phyloP scores from a whole-genome alignment of 2,888 invertebrate species.

The Ectemnius continuus region DNA sequence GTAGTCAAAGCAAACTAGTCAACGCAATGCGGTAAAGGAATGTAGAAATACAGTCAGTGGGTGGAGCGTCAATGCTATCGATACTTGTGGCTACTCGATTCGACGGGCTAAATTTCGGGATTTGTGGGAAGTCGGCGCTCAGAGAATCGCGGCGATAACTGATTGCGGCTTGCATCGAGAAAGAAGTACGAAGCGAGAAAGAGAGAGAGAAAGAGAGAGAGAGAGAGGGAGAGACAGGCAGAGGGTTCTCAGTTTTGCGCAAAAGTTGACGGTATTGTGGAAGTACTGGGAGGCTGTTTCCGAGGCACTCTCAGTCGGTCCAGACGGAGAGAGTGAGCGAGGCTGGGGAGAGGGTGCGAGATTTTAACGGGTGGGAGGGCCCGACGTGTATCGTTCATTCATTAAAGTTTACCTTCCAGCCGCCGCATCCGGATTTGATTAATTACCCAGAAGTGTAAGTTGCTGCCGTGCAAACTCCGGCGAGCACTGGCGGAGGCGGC shows the following conservation, averaged over 20 bases:
- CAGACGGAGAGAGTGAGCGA: conserved; percentile 41
- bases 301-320: conserved; percentile 33
- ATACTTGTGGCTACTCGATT: background rate
- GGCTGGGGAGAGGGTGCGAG: conserved; percentile 50
- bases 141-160: conserved; percentile 60
- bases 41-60: too few relatives aligned
- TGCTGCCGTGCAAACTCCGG: conserved; percentile 44
- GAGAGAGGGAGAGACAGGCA: background rate
- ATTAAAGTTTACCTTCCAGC: conserved; percentile 58
- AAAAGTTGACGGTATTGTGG: conserved; percentile 39
- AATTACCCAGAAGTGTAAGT: conserved; percentile 59
- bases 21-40: too few relatives aligned
- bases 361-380: conserved; percentile 43
- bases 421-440: conserved; percentile 58
- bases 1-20: too few relatives aligned
- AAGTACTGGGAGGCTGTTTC: conserved; percentile 38
- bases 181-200: background rate
- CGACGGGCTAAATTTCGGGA: conserved; percentile 34
- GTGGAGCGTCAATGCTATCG: too few relatives aligned
- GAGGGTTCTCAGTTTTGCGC: conserved; percentile 9
- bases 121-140: conserved; percentile 59
- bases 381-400: conserved; percentile 56
- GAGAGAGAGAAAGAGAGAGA: too few relatives aligned
- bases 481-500: background rate
- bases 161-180: background rate